Base-by-base conservation (phyloP, 2,888 invertebrate species). In the Lepidochrysops patricia region DNA sequence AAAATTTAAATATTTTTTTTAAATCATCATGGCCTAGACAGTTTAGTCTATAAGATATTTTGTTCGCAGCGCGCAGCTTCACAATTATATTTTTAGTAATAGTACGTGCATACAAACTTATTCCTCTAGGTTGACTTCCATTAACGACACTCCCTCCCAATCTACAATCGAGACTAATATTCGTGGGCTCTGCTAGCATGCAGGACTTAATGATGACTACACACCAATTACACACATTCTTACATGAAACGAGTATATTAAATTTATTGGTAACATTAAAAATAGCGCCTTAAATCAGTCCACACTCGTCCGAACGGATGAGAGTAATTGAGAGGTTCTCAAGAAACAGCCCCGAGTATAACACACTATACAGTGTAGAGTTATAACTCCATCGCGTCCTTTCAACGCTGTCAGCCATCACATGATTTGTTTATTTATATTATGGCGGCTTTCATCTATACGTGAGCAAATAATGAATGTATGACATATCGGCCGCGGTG, bases 381-480 rank as follows among this genome's bases (percentile, higher is more conserved):
- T n/a, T 79, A 80, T 79, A 79, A 80, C 72, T 79, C 75, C 71
- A 71, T 82, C 78, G 72, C 73, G 73, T 76, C 77, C 78, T 78
- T 81, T 84, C 76, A 76, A 75, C 77, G 74, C 75, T 73, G 74
- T 76, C 73, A 77, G 77, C 71, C 71, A 79, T 79, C 80, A 78
- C 78, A 80, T 79, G 74, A 80, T 82, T 80, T 72, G 82, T 88
- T 86, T 87, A 86, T 88, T 87, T 87, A 82, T 87, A 78, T 80
- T 84, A 75, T 82, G 79, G 72, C 76, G 79, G 83, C 86, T 87
- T 88, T 87, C 87, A 88, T 88, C 87, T 84, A 77, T 82, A 84
- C 83, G 85, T 87, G 86, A 84, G 82, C 77, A 83, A 88, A 87
- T 87, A 84, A 86, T 81, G 80, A 84, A 83, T 85, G 85, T 82